Base-by-base conservation (phyloP, 64 coral and sea anemone genomes). In the Stylophora pistillata region DNA sequence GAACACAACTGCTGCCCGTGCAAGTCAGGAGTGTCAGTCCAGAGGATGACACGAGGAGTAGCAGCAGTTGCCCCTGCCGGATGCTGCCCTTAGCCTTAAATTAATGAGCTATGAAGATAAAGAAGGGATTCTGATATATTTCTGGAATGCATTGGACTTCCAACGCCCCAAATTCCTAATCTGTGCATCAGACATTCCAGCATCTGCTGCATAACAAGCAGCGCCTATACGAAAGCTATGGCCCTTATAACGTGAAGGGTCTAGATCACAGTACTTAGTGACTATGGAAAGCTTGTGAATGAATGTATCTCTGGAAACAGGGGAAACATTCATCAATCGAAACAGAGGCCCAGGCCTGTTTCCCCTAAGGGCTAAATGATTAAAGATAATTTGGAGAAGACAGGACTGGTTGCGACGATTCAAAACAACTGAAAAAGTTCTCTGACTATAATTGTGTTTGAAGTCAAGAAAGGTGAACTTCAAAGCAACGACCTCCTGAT, bases 191-290 rank as follows among this genome's bases (percentile, higher is more conserved):
- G 85, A 87, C 72, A 87, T 73, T n/a, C n/a, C n/a, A n/a, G n/a
- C 15, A 57, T 74, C 86, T 29, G 27, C 25, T 75, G 73, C 37
- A 73, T 73, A 63, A 73, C 73, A 61, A 76, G 86, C 86, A 89
- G 88, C 76, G 23, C 61, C 60, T 16, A 89, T 89, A 34, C 87
- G 58, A 79, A 89, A 78, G 16, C 87, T 89, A 71, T 89, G 87
- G 12, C 87, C 87, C 13, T 89, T 89, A 18, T 90, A 90, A 56
- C 53, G 54, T 17, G 88, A 70, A 10, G 89, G 58, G 41, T 91
- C 54, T 1, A 91, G 73, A 16, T 79, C 80, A 30, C 79, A 91
- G 58, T 31, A 30, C 68, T 85, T 5, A 91, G 58, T 66, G 79
- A 81, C 30, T 85, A 26, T 26, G 89, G 56, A 74, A 91, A 71